Conservation (phyloP, 2,113 vertebrate species). For the Tupaia tana region DNA sequence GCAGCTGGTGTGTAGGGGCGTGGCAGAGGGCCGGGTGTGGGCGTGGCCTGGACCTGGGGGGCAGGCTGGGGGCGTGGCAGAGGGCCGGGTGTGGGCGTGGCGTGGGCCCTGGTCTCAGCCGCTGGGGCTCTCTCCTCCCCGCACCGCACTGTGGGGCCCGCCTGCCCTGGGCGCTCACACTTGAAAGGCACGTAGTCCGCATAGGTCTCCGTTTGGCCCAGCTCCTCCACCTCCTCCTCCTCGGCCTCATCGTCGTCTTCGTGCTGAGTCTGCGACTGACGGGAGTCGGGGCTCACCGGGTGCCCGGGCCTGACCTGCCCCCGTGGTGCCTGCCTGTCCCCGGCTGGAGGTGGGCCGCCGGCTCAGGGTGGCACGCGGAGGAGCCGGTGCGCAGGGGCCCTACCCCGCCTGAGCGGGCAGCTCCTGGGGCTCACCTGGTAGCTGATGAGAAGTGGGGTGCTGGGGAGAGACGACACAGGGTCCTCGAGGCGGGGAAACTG, state of each 20-base stretch:
- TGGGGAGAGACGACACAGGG: slow-evolving; percentile 88
- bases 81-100: too few species aligned
- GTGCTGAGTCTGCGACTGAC: slow-evolving; percentile 83
- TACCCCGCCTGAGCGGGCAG: neutral
- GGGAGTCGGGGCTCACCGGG: too few species aligned
- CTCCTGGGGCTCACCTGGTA: slow-evolving; percentile 90
- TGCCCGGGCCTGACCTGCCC: too few species aligned
- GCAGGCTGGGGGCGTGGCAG: neutral
- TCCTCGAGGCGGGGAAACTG: slow-evolving; percentile 90
- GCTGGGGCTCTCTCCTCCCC: too few species aligned
- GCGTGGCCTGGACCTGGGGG: neutral
- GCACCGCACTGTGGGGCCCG: too few species aligned
- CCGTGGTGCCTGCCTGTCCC: neutral
- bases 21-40: rapidly evolving
- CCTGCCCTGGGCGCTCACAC: too few species aligned
- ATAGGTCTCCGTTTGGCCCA: slow-evolving; percentile 97
- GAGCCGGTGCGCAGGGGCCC: neutral
- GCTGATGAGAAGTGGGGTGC: slow-evolving; percentile 90
- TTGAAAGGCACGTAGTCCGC: slow-evolving; percentile 97
- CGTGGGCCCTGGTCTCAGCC: too few species aligned
- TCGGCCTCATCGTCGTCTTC: slow-evolving; percentile 97
- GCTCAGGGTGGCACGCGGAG: neutral
- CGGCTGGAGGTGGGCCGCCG: neutral
- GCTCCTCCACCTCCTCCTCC: slow-evolving; percentile 94
- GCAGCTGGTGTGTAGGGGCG: too few species aligned